phyloP scores from a whole-genome alignment of 1,140 invertebrate genomes.

The Alviniconcha marisindica region DNA sequence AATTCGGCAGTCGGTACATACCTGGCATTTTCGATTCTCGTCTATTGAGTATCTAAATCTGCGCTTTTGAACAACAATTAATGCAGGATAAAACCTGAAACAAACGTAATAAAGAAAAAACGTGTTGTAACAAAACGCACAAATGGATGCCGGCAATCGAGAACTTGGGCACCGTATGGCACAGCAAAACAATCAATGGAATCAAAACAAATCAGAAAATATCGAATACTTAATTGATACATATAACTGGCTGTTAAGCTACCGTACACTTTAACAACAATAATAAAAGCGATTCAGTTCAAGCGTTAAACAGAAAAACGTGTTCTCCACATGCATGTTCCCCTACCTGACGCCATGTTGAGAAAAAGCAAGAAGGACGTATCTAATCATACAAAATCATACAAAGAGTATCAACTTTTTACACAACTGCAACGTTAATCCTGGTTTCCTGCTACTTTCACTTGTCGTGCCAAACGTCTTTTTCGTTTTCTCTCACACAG shows the following conservation, averaged over 20 bases:
- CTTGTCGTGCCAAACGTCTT: too few relatives aligned
- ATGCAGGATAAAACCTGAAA: neutral
- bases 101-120: neutral
- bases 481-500: too few relatives aligned
- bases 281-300: neutral
- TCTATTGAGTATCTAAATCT: neutral
- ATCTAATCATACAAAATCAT: neutral
- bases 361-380: conserved; percentile 2
- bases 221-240: neutral
- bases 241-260: neutral
- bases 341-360: conserved; percentile 39
- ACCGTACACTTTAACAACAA: neutral
- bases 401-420: neutral
- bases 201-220: neutral
- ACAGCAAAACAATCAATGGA: neutral
- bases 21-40: too few relatives aligned
- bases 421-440: too few relatives aligned
- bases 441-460: too few relatives aligned
- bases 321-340: conserved; percentile 5
- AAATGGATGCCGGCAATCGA: neutral
- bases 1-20: too few relatives aligned
- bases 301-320: neutral
- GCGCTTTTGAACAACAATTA: neutral
- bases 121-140: neutral
- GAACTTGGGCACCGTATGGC: conserved; percentile 8